These are phyloP conservation scores for Rotaria sp. DNA, from an alignment of 2,888 invertebrate species.

Conservation along the genomic window DNA sequence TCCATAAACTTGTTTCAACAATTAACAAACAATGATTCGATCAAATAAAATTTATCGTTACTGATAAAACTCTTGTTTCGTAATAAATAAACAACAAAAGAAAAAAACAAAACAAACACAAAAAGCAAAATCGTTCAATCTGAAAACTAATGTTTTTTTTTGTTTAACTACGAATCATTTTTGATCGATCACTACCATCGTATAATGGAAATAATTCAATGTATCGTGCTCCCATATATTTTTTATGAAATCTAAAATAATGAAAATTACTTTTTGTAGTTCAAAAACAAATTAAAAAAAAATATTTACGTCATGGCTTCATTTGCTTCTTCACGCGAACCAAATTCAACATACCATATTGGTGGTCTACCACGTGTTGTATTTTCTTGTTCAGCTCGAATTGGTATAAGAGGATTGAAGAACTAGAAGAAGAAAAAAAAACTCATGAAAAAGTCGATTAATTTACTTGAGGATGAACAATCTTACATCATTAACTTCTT, in stretches of 20 bases:
- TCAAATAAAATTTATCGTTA: too few relatives aligned
- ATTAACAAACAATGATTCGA: too few relatives aligned
- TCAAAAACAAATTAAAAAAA: not conserved
- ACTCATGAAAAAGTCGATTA: too few relatives aligned
- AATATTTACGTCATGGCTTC: not conserved
- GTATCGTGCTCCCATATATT: slow-evolving; percentile 19
- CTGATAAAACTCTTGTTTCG: too few relatives aligned
- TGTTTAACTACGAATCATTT: not conserved
- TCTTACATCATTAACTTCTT: not conserved
- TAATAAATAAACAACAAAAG: not conserved
- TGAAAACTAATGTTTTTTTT: not conserved
- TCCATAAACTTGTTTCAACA: not conserved
- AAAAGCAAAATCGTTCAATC: not conserved
- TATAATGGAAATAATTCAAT: slow-evolving; percentile 20
- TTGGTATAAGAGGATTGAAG: not conserved
- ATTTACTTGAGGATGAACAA: too few relatives aligned
- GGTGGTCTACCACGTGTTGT: not conserved
- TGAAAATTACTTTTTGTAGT: too few relatives aligned
- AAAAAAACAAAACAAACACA: not conserved
- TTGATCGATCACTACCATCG: not conserved
- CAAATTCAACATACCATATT: not conserved
- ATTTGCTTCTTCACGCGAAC: slow-evolving; percentile 19
- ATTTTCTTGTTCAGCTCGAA: not conserved
- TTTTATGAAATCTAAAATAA: not conserved
- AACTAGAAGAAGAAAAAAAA: not conserved